Conservation (phyloP, 2,113 vertebrate genomes). For the Rhabdornis inornatus region DNA sequence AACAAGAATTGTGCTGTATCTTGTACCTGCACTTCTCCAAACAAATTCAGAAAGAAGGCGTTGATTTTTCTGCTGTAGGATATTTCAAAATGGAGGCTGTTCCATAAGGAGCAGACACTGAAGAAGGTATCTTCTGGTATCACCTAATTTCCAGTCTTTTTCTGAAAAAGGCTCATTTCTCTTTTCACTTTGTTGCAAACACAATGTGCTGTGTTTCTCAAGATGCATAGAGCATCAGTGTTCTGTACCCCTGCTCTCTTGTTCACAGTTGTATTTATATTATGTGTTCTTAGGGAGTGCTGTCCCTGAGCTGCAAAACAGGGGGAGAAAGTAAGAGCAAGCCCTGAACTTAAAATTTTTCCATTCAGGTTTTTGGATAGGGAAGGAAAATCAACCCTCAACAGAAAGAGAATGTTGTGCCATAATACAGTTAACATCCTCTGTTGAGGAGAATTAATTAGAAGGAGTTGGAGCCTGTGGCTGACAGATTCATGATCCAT, state of each 20-base stretch:
- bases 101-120: neutral
- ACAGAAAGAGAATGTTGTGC: neutral
- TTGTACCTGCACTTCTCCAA: neutral
- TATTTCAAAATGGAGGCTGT: neutral
- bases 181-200: neutral
- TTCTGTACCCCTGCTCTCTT: neutral
- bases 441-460: constrained; percentile 35
- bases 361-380: accelerated
- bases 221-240: neutral
- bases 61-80: neutral
- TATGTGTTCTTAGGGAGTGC: neutral
- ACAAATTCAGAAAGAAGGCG: neutral
- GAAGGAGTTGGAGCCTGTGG: constrained; percentile 9
- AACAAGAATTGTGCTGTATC: neutral
- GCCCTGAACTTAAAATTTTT: neutral
- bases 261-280: neutral
- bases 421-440: neutral
- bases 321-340: neutral
- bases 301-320: neutral
- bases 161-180: neutral
- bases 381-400: neutral
- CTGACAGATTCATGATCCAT: constrained; percentile 16
- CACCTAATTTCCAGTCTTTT: neutral
- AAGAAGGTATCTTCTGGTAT: neutral
- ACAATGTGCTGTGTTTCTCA: neutral